Percentiles rank a stretch among this genome's conserved stretches.
Evolutionary conservation across 2,113 vertebrate genomes (phyloP).

Genomic region (Puma concolor): DNA sequence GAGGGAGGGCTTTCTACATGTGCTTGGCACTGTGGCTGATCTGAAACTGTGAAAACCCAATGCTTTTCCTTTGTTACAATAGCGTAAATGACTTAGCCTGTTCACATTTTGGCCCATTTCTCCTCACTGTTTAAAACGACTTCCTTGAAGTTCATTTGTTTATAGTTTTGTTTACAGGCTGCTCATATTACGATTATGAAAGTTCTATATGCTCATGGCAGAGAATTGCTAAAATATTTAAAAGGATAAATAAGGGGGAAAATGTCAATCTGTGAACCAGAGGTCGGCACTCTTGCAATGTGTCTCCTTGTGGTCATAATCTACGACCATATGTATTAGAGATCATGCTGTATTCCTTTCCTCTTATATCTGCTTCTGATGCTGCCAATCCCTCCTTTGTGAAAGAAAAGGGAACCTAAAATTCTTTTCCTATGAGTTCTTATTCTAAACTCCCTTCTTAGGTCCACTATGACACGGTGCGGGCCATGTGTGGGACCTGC

Average conservation of each 20-base stretch:
- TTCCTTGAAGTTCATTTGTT: constrained; percentile 11
- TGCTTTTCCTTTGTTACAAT: neutral
- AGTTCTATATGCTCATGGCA: neutral
- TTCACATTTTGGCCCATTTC: neutral
- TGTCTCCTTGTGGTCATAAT: neutral
- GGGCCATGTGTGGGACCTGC: too few species aligned
- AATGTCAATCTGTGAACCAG: neutral
- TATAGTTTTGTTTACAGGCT: neutral
- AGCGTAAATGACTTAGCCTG: neutral
- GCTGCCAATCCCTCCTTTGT: neutral
- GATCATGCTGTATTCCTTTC: neutral
- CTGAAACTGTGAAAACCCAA: neutral
- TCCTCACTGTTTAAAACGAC: neutral
- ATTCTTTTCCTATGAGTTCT: neutral
- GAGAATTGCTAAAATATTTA: neutral
- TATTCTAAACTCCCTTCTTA: neutral
- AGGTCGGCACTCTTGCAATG: neutral
- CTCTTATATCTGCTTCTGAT: neutral
- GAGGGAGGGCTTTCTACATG: neutral
- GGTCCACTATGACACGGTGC: accelerated
- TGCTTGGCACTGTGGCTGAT: neutral
- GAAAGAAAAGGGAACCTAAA: neutral
- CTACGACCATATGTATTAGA: neutral
- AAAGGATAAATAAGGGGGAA: neutral
- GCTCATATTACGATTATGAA: neutral